Evolutionary conservation across 2,888 invertebrate genomes (phyloP), one percentile per base, ranked within the genome.

Genomic region (Scaeva pyrastri): DNA sequence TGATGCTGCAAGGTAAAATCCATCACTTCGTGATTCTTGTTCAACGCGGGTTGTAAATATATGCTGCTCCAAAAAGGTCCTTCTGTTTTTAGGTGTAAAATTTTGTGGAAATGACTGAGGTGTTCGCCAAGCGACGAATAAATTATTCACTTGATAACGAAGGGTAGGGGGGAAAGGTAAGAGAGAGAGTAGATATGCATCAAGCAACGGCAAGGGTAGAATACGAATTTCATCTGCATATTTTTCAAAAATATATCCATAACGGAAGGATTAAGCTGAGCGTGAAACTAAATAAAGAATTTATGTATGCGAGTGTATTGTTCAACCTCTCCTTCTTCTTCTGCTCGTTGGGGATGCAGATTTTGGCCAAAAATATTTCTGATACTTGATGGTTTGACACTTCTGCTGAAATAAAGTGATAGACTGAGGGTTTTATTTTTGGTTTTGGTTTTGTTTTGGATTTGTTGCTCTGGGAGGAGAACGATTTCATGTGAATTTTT

Each of bases 211-310:
- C 0, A 5, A 36, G 43, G 16, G 23, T 50, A 19, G 48, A 50
- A 21, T 36, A 21, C 23, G 52, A 50, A 84, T 74, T 36, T 71
- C 64, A 75, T 85, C 80, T 80, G 71, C 71, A 81, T 85, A 71
- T 75, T 71, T 75, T 70, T 62, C 58, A 56, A 64, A 56, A 64
- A 73, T 62, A 73, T 62, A 78, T 68, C 66, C 78, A 68, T 73
- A 52, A 68, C 50, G 60, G 50, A 41, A 21, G 16, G 39, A 71
- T 43, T 43, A 43, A 50, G 48, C 23, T 52, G n/a, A 26, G 41
- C 36, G 60, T 36, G n/a, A 56, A 43, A 48, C 60, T 39, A 50
- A 58, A 62, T 74, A 83, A 68, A 39, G 83, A 73, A 74, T 56
- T 55, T 84, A 71, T 64, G 31, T 31, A 31, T n/a, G n/a, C n/a